Percentiles rank a stretch among this genome's conserved stretches.
phyloP scores from a whole-genome alignment of 2,113 vertebrate genomes.

The Onychorhynchus coronatus region DNA sequence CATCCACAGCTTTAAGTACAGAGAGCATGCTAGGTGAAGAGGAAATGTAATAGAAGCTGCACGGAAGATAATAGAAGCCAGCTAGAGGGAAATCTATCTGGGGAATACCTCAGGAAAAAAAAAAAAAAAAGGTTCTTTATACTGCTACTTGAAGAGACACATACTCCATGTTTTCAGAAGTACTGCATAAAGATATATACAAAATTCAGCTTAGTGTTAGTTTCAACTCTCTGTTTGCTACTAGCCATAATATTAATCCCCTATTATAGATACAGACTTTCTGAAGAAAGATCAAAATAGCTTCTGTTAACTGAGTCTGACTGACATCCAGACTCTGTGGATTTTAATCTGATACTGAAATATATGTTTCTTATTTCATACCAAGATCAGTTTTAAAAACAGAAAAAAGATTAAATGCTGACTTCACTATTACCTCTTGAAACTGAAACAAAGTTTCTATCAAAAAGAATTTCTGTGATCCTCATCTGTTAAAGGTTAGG shows the following conservation, averaged over 20 bases:
- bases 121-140: neutral
- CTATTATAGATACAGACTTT: neutral
- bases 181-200: neutral
- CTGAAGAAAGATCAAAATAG: neutral
- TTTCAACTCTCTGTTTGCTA: neutral
- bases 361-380: neutral
- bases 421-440: neutral
- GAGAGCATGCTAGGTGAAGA: neutral
- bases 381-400: neutral
- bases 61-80: neutral
- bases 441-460: neutral
- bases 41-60: neutral
- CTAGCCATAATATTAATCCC: neutral
- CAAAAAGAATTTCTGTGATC: neutral
- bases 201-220: neutral
- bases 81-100: neutral
- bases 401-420: neutral
- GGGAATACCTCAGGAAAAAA: fast-evolving
- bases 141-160: neutral
- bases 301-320: neutral
- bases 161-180: neutral
- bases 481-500: neutral
- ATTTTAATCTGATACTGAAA: neutral
- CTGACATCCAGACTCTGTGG: neutral
- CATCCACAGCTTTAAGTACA: neutral